These are phyloP conservation scores for Tenualosa ilisha DNA, from an alignment of 2,797 vertebrate species.

Conservation along the genomic window DNA sequence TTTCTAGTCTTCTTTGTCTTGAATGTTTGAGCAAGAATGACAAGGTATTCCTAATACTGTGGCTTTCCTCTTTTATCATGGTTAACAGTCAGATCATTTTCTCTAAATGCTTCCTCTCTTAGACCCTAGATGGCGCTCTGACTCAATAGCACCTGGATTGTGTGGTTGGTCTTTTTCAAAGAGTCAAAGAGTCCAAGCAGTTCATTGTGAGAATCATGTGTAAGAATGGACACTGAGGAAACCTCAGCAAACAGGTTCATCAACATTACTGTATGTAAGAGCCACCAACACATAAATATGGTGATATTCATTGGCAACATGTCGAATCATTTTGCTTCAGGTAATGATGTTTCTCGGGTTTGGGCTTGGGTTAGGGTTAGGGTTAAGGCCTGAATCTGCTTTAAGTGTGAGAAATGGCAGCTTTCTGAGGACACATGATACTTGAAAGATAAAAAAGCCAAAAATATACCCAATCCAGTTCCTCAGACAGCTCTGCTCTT, in stretches of 20 bases:
- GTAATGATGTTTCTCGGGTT: not conserved
- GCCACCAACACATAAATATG: constrained; percentile 25
- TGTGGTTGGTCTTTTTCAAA: constrained; percentile 40
- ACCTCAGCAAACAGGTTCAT: constrained; percentile 17
- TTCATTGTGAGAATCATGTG: constrained; percentile 41
- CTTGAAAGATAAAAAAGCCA: not conserved
- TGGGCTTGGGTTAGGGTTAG: too few species aligned
- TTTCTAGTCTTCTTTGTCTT: constrained; percentile 56
- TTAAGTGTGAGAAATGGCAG: not conserved
- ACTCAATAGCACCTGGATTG: constrained; percentile 70
- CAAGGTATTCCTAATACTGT: constrained; percentile 30
- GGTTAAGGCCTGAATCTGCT: not conserved
- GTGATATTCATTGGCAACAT: not conserved
- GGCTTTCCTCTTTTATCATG: constrained; percentile 31
- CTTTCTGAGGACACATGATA: not conserved
- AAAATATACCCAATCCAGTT: not conserved
- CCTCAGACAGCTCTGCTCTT: not conserved
- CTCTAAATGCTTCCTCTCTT: constrained; percentile 47
- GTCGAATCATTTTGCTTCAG: not conserved
- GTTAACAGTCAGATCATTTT: constrained; percentile 48
- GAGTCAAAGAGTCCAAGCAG: constrained; percentile 51
- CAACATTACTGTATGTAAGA: constrained; percentile 16
- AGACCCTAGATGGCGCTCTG: constrained; percentile 65
- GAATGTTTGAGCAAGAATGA: constrained; percentile 65
- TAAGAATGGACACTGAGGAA: too few species aligned